Base-by-base conservation (phyloP, 1,140 invertebrate genomes). In the Zaprionus vittiger region DNA sequence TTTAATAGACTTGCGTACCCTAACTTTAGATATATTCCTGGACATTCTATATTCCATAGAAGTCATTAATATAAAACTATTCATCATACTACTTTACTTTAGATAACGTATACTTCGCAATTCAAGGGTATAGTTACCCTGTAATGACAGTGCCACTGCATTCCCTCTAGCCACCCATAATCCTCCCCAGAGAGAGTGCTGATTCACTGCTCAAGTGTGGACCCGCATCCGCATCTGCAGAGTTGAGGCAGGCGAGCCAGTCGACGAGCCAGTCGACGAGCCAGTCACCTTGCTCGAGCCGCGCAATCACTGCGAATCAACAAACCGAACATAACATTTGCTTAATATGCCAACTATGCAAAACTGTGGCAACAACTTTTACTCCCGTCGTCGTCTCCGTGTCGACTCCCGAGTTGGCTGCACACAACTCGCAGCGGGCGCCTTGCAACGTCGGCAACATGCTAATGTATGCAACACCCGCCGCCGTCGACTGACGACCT, bases 391-490 rank as follows among this genome's bases (percentile, higher is more conserved):
- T 4, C 22, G 34, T 54, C 57, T 15, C 67, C 26, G 20, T 41
- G 56, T 37, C 52, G 63, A 59, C 60, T 64, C 64, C 72, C 60
- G 73, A 72, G 80, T 69, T 66, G 72, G 72, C 70, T 86, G 83
- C 83, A 86, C 80, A 83, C 73, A 65, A 68, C 38, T 62, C 67
- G 64, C 63, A 61, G 52, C 59, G 59, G 65, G 54, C 60, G 69
- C 64, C 64, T 77, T 68, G 78, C 74, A 73, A 60, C 68, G 79
- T 79, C 80, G 85, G 76, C 79, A 83, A 85, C 87, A 91, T 91
- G 86, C 87, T 91, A 91, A 91, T 91, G 70, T 91, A 91, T 91
- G 83, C 87, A 91, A 83, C 80, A 91, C 86, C 81, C 85, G 76
- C 62, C 78, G 76, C 62, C 78, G 82, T 65, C 84, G 78, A 83